Evolutionary conservation across 1,140 invertebrate species (phyloP).

Genomic region (Caenorhabditis brenneri): DNA sequence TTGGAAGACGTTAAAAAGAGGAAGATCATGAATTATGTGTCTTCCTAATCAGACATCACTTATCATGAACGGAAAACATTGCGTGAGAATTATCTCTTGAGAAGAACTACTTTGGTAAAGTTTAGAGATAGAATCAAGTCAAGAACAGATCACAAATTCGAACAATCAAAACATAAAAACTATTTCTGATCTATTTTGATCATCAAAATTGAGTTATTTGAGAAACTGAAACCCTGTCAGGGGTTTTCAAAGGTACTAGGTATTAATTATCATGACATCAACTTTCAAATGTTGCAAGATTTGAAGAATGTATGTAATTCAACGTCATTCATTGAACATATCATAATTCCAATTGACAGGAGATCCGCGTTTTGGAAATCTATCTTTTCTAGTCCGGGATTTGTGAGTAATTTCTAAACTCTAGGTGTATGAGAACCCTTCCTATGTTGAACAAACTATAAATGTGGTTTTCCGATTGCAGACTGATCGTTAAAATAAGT

Average conservation of each 20-base stretch:
- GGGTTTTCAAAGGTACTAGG: not conserved
- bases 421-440: no score
- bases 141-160: conserved; percentile 6
- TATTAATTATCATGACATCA: not conserved
- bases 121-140: not conserved
- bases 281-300: not conserved
- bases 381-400: no score
- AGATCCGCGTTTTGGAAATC: no score
- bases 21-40: not conserved
- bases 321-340: no score
- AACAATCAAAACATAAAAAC: not conserved
- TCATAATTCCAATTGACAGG: no score
- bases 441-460: no score
- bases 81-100: no score
- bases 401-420: no score
- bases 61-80: conserved; percentile 33
- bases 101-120: not conserved
- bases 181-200: not conserved
- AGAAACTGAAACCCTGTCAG: not conserved
- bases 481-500: no score
- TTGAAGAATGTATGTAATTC: no score
- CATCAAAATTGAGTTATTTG: not conserved
- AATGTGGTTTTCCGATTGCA: no score
- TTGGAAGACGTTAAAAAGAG: not conserved
- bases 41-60: not conserved